Conservation (phyloP, 1,140 invertebrate species). For the Drosophila pseudoananassae region DNA sequence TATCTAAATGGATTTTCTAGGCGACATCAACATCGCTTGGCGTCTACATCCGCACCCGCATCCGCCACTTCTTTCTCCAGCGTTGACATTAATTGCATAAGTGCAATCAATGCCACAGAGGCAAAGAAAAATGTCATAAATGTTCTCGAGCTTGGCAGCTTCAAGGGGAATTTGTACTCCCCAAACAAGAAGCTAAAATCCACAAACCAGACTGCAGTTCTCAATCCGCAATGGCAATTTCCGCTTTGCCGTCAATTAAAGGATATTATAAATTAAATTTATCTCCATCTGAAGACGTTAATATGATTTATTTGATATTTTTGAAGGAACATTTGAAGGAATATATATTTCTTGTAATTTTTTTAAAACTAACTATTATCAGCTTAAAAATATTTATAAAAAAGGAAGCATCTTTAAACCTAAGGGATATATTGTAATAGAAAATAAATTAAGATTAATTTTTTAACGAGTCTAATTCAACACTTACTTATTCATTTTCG, state of each 20-base stretch:
- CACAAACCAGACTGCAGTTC: not conserved
- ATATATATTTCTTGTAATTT: too few species aligned
- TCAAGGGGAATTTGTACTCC: slow-evolving; percentile 8
- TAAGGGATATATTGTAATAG: too few species aligned
- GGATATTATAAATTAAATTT: slow-evolving; percentile 24
- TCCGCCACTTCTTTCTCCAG: slow-evolving; percentile 23
- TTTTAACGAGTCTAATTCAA: too few species aligned
- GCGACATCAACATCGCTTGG: slow-evolving; percentile 41
- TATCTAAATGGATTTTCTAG: slow-evolving; percentile 67
- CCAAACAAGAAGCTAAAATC: not conserved
- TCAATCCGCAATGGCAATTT: slow-evolving; percentile 30
- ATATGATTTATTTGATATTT: not conserved
- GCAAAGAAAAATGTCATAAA: slow-evolving; percentile 43
- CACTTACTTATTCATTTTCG: not conserved
- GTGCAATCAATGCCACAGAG: slow-evolving; percentile 63
- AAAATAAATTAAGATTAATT: too few species aligned
- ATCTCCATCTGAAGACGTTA: not conserved
- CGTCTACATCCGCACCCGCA: not conserved
- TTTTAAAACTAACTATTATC: too few species aligned
- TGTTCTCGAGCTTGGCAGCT: slow-evolving; percentile 26
- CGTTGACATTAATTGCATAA: slow-evolving; percentile 70
- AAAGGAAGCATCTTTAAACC: not conserved
- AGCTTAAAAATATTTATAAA: not conserved
- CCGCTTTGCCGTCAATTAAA: slow-evolving; percentile 24
- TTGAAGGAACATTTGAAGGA: not conserved